Conservation (phyloP, 2,797 vertebrate species). For the Bucorvus abyssinicus region DNA sequence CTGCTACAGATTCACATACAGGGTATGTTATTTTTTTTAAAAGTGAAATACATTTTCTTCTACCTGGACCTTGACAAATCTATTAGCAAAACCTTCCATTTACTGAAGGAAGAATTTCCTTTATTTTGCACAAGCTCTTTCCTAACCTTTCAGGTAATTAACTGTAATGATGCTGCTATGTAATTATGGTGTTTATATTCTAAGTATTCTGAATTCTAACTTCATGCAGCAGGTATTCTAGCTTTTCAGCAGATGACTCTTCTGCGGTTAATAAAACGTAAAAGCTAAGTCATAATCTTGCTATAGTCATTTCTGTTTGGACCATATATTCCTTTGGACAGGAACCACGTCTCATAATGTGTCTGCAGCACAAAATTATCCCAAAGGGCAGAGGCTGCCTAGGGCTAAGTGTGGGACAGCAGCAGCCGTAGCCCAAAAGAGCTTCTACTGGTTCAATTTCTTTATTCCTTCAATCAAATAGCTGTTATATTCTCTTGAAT, state of each 20-base stretch:
- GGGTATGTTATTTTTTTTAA: neutral
- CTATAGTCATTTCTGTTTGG: neutral
- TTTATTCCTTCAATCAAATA: neutral
- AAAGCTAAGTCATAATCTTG: neutral
- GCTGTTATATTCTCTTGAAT: neutral
- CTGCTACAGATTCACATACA: conserved; percentile 27
- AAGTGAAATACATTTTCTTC: conserved; percentile 19
- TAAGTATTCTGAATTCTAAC: neutral
- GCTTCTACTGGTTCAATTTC: neutral
- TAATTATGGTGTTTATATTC: conserved; percentile 7
- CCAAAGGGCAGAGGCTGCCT: neutral
- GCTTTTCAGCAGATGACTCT: neutral
- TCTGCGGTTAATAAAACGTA: neutral
- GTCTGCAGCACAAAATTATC: neutral
- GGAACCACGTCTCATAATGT: neutral
- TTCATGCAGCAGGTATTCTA: neutral
- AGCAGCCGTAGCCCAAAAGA: neutral
- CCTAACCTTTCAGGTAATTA: conserved; percentile 40
- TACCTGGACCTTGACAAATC: neutral
- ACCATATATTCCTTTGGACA: neutral
- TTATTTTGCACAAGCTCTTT: neutral
- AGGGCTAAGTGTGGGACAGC: neutral
- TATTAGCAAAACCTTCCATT: conserved; percentile 28
- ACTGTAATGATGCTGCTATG: neutral
- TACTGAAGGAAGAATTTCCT: neutral